Conservation (phyloP, 2,113 vertebrate genomes). For the Bos indicus region DNA sequence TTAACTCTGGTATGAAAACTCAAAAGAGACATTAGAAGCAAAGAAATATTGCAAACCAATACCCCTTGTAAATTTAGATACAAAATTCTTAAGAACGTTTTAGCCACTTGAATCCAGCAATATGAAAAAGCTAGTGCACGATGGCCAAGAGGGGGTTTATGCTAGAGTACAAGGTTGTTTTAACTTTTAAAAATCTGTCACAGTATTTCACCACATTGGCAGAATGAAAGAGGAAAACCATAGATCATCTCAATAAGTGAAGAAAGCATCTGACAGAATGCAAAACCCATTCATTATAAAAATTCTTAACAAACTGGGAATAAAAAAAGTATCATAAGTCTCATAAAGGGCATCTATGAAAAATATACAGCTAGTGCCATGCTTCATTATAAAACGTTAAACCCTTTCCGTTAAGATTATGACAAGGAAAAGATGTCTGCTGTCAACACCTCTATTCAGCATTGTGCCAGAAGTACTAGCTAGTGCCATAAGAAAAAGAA, state of each 20-base stretch:
- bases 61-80: neutral
- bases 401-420: neutral
- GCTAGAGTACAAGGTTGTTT: neutral
- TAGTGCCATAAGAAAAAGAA: neutral
- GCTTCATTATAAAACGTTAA: neutral
- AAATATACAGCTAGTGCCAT: neutral
- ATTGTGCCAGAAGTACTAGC: neutral
- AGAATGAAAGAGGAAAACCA: neutral
- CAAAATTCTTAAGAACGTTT: neutral
- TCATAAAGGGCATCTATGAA: neutral
- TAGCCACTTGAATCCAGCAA: neutral
- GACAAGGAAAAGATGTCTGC: neutral
- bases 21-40: neutral
- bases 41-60: neutral
- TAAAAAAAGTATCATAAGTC: neutral
- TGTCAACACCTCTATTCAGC: neutral
- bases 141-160: neutral
- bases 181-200: slow-evolving; percentile 10
- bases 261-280: slow-evolving; percentile 5
- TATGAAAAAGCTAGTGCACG: neutral
- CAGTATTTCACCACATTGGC: neutral
- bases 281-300: neutral
- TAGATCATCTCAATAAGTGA: neutral
- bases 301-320: neutral
- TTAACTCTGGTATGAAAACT: neutral